Base-by-base conservation (phyloP, 2,888 invertebrate genomes). In the Orthosia gracilis region DNA sequence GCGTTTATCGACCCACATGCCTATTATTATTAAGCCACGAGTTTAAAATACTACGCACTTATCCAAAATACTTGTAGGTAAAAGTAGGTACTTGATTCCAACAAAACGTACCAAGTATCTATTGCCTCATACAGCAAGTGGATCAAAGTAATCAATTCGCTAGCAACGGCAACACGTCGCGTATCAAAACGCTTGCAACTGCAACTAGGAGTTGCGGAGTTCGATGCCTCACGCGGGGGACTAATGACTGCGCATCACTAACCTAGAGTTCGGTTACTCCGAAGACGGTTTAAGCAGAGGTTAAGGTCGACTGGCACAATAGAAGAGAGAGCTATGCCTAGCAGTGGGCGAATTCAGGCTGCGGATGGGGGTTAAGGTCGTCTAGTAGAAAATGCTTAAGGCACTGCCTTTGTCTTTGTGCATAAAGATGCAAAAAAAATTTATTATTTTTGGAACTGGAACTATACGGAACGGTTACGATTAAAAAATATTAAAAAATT, bases 201-300 rank as follows among this genome's bases (percentile, higher is more conserved):
- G 55, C 69, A 78, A 69, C 76, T 58, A 21, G 47, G 21, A 82
- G 74, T 84, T 84, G 52, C 54, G 31, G 59, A 80, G 86, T 80
- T 82, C 64, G 62, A 52, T 54, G 74, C 40, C 26, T 76, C 61
- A 55, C 74, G 76, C 74, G 76, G 61, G 58, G 62, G 65, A 75
- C 86, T 85, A 85, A 84, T 82, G 84, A 79, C 75, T 77, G 79
- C 76, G 76, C 76, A 83, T 84, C 77, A 61, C 73, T 82, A 76
- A 70, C 55, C 66, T 57, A 49, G 54, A 12, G 68, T 40, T 15
- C 9, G 61, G 67, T 78, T 75, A 45, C 69, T 78, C 84, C 26
- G 15, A 0, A 0, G 0, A 21, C 2, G n/a, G 13, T 61, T 73
- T 21, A 65, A 21, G 2, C 21, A 2, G 4, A 47, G n/a, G 18